phyloP scores from a whole-genome alignment of 1,140 invertebrate genomes.

The Diploscapter pachys region DNA sequence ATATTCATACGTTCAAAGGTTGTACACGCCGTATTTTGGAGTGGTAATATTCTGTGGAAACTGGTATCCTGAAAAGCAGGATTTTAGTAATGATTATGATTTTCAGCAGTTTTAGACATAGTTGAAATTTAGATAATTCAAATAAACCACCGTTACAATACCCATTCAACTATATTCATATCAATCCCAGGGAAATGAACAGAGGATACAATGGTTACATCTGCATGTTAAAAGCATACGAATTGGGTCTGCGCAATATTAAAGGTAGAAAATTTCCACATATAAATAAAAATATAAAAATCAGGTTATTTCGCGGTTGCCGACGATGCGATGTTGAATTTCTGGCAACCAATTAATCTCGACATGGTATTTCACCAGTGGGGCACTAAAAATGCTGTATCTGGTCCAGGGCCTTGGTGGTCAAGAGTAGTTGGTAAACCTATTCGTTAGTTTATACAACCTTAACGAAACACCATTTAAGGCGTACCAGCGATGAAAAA shows the following conservation, averaged over 20 bases:
- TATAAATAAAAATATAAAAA: neutral
- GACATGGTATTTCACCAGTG: too few species aligned
- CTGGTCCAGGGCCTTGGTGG: too few species aligned
- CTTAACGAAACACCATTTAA: too few species aligned
- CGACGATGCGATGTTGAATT: slow-evolving; percentile 5
- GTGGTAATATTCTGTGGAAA: slow-evolving; percentile 11
- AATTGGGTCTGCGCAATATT: slow-evolving; percentile 10
- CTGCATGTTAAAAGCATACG: slow-evolving; percentile 5
- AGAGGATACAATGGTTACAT: neutral
- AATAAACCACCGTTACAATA: neutral
- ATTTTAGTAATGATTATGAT: neutral
- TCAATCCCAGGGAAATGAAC: neutral
- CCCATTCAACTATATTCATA: slow-evolving; percentile 11
- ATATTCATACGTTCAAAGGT: slow-evolving; percentile 7
- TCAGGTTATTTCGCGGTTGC: slow-evolving; percentile 10
- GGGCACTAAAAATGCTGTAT: too few species aligned
- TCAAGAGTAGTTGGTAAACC: too few species aligned
- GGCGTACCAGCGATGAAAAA: too few species aligned
- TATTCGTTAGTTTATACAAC: too few species aligned
- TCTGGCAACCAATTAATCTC: neutral
- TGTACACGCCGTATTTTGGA: slow-evolving; percentile 11
- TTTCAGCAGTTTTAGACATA: neutral
- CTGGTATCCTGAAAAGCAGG: neutral
- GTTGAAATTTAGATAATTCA: neutral
- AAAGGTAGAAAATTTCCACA: neutral